Percentiles rank a stretch among this genome's conserved stretches.
phyloP scores from a whole-genome alignment of 2,888 invertebrate species.

The Sinhomidia bicolor region DNA sequence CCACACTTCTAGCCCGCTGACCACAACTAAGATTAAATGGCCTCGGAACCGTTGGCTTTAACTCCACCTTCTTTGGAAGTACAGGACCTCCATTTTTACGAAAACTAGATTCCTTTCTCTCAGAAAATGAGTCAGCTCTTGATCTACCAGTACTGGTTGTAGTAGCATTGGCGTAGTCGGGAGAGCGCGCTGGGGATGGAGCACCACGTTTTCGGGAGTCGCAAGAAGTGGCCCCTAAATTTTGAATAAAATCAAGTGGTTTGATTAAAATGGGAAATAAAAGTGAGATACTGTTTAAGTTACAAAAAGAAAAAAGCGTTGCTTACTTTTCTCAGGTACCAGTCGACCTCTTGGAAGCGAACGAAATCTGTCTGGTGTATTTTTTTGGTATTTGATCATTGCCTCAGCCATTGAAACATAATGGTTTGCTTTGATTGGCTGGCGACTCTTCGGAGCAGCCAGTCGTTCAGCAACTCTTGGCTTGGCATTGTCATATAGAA shows the following conservation, averaged over 20 bases:
- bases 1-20: slow-evolving; percentile 2
- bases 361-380: slow-evolving; percentile 85
- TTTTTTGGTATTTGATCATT: slow-evolving; percentile 84
- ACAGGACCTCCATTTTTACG: neutral
- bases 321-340: slow-evolving; percentile 58
- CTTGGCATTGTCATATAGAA: too few species aligned
- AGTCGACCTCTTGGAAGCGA: slow-evolving; percentile 80
- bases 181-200: slow-evolving; percentile 42
- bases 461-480: slow-evolving; percentile 40
- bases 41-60: slow-evolving; percentile 85
- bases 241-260: slow-evolving; percentile 24
- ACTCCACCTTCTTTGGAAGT: slow-evolving; percentile 81
- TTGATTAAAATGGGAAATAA: too few species aligned
- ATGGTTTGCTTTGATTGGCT: slow-evolving; percentile 60
- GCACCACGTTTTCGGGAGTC: slow-evolving; percentile 2
- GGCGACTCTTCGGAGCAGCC: slow-evolving; percentile 17
- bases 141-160: neutral
- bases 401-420: slow-evolving; percentile 86
- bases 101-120: neutral
- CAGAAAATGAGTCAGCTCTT: slow-evolving; percentile 17
- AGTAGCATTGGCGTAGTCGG: too few species aligned
- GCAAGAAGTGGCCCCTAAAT: slow-evolving; percentile 41
- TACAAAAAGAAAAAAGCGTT: too few species aligned
- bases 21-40: slow-evolving; percentile 83
- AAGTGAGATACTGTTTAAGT: too few species aligned